phyloP scores from a whole-genome alignment of 2,888 invertebrate species.

The Branchipolynoe longqiensis region DNA sequence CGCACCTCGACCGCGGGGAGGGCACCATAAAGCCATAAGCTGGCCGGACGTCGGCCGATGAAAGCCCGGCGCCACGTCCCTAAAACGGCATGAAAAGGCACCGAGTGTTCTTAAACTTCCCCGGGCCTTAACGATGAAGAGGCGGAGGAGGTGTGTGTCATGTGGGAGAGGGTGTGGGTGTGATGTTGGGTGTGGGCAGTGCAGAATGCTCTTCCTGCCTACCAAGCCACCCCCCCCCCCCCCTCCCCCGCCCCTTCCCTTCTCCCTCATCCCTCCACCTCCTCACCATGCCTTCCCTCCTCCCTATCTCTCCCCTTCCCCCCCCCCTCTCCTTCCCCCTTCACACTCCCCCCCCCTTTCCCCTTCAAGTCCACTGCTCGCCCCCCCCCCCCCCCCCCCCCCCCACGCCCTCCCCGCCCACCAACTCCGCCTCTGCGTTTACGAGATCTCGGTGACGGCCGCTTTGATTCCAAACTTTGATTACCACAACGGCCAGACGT shows the following conservation, averaged over 20 bases:
- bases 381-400: neutral
- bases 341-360: neutral
- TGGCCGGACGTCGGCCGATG: neutral
- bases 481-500: conserved; percentile 28
- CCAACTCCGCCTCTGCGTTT: neutral
- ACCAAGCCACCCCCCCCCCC: neutral
- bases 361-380: neutral
- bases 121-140: conserved; percentile 40
- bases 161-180: too few relatives aligned
- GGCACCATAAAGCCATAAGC: conserved; percentile 36
- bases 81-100: conserved; percentile 36
- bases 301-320: neutral
- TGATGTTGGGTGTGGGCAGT: too few relatives aligned
- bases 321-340: neutral
- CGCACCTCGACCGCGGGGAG: neutral
- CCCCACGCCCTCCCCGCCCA: neutral
- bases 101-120: conserved; percentile 42
- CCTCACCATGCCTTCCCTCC: neutral
- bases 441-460: conserved; percentile 6
- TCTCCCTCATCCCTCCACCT: neutral
- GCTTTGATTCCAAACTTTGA: conserved; percentile 36
- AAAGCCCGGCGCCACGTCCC: conserved; percentile 10
- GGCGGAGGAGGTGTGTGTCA: too few relatives aligned
- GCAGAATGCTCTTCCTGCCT: too few relatives aligned
- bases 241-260: neutral